Percentiles rank a stretch among this genome's conserved stretches.
Conservation (phyloP, 2,113 vertebrate species). For the Myanophis thanlyinensis region DNA sequence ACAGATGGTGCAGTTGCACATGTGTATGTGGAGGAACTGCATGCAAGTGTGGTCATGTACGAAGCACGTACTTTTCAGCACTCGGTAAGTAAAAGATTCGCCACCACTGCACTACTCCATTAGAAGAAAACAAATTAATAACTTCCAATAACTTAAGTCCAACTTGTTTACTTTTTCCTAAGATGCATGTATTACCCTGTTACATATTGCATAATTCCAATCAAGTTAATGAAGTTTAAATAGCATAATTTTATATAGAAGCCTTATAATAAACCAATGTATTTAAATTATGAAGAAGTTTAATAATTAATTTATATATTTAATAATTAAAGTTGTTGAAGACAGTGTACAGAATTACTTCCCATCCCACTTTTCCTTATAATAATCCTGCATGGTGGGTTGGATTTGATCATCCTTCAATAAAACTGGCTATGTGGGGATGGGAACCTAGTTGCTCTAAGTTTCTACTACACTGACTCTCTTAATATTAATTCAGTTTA, state of each 20-base stretch:
- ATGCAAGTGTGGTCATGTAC: too few species aligned
- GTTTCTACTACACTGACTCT: background rate
- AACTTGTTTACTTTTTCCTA: background rate
- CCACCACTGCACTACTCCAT: too few species aligned
- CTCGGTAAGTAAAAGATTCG: too few species aligned
- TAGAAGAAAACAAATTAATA: background rate
- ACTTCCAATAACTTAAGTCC: background rate
- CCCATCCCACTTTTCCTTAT: background rate
- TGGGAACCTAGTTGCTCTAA: background rate
- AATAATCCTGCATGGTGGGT: background rate
- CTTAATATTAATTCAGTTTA: background rate
- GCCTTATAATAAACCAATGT: background rate
- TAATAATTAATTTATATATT: background rate
- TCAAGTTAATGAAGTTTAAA: background rate
- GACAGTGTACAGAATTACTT: background rate
- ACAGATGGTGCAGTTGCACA: too few species aligned
- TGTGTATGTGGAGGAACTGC: too few species aligned
- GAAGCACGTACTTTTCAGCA: too few species aligned
- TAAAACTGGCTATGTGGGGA: background rate
- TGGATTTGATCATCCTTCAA: background rate
- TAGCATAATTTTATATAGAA: background rate
- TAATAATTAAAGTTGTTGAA: background rate
- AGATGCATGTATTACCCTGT: background rate
- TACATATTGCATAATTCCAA: background rate
- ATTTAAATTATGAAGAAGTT: background rate